Conservation (phyloP, 2,797 vertebrate species). For the Gallinago nigripennis region DNA sequence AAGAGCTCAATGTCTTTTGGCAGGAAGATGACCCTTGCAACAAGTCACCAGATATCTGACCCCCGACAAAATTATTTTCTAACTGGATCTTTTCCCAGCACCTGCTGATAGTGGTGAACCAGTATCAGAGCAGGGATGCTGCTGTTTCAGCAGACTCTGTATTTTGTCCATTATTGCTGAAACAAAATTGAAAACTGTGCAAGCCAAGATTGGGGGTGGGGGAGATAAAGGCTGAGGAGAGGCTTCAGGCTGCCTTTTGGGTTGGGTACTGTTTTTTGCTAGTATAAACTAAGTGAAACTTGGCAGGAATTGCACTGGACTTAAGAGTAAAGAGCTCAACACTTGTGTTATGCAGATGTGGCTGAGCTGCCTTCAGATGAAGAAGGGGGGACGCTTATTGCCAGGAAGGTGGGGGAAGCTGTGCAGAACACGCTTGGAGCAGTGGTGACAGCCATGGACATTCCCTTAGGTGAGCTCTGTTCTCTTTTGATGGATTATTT, state of each 20-base stretch:
- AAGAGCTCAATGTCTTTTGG: neutral
- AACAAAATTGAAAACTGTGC: neutral
- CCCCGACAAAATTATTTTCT: neutral
- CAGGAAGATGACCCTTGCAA: neutral
- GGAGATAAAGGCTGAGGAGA: neutral
- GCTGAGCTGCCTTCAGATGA: constrained; percentile 85
- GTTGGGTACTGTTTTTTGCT: constrained; percentile 5
- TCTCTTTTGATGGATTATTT: neutral
- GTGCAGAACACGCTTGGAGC: constrained; percentile 97
- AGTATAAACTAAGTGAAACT: neutral
- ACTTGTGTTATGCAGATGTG: constrained; percentile 66
- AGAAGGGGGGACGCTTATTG: constrained; percentile 93
- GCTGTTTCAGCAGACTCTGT: neutral
- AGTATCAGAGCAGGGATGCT: neutral
- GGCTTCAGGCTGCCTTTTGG: neutral
- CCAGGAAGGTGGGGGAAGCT: constrained; percentile 94
- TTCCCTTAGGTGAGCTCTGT: constrained; percentile 90
- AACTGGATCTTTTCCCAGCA: neutral
- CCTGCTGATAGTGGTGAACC: neutral
- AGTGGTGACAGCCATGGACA: constrained; percentile 95
- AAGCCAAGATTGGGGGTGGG: neutral
- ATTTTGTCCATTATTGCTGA: neutral
- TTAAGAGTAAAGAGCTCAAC: neutral
- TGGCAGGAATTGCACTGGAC: neutral
- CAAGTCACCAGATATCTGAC: neutral